Percentiles rank a stretch among this genome's conserved stretches.
These are phyloP conservation scores for Orthosia gothica DNA, from an alignment of 2,888 invertebrate species.

Conservation along the genomic window DNA sequence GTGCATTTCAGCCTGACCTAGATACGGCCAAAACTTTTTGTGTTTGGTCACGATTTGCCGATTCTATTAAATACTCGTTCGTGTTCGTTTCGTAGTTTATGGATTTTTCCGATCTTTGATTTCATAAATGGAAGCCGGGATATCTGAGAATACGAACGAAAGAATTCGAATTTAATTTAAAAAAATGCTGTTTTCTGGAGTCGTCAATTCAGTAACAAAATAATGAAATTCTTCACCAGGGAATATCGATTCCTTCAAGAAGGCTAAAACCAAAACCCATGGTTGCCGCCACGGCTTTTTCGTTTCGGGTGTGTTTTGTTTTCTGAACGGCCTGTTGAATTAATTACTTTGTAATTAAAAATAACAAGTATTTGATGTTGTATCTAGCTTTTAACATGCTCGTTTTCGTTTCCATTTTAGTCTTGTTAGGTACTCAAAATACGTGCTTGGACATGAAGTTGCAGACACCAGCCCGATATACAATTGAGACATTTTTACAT, in stretches of 20 bases:
- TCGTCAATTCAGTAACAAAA: background rate
- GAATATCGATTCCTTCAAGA: background rate
- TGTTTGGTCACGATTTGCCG: slow-evolving; percentile 53
- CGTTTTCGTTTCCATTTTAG: too few relatives aligned
- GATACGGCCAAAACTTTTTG: slow-evolving; percentile 56
- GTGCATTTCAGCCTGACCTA: slow-evolving; percentile 72
- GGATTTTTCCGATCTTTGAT: slow-evolving; percentile 15
- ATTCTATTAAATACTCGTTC: slow-evolving; percentile 49
- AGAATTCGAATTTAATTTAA: background rate
- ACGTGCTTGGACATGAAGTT: background rate
- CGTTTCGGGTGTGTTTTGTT: background rate
- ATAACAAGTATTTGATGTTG: background rate
- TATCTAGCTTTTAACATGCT: background rate
- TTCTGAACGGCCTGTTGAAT: background rate
- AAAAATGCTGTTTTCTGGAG: background rate
- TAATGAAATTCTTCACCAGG: background rate
- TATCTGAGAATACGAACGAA: background rate
- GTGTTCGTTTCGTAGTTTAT: slow-evolving; percentile 27
- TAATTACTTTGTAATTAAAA: background rate
- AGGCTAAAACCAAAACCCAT: background rate
- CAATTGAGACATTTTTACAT: background rate
- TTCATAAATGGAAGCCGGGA: slow-evolving; percentile 20
- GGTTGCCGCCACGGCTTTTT: background rate
- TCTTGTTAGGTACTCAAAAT: too few relatives aligned
- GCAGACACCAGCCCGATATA: background rate